phyloP scores from a whole-genome alignment of 2,888 invertebrate species.

The Pegoplata infirma region DNA sequence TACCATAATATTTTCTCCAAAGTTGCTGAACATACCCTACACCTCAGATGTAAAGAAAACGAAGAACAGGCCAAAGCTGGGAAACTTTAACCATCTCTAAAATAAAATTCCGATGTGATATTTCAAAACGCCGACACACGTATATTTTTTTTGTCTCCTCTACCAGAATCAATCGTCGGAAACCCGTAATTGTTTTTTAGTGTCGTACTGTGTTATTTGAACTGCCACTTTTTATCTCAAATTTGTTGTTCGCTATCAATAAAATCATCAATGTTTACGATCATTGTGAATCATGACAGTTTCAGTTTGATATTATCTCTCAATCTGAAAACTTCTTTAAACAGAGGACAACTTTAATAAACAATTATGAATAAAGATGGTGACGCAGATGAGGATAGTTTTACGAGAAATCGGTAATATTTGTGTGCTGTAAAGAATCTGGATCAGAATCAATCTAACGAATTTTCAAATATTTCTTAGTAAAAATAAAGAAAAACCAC shows the following conservation, averaged over 20 bases:
- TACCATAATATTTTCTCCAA: too few relatives aligned
- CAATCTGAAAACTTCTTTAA: conserved; percentile 21
- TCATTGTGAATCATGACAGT: conserved; percentile 30
- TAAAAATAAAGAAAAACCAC: conserved; percentile 72
- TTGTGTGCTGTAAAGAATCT: not conserved
- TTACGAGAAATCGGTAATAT: conserved; percentile 54
- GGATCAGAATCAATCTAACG: not conserved
- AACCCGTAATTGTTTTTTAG: too few relatives aligned
- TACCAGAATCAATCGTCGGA: too few relatives aligned
- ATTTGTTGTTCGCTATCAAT: conserved; percentile 17
- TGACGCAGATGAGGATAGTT: conserved; percentile 50
- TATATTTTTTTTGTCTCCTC: too few relatives aligned
- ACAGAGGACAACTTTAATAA: not conserved
- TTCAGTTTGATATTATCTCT: conserved; percentile 46
- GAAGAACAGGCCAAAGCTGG: too few relatives aligned
- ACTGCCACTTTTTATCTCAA: too few relatives aligned
- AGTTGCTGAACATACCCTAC: too few relatives aligned
- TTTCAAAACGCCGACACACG: too few relatives aligned
- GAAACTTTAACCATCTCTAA: too few relatives aligned
- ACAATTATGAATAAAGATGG: conserved; percentile 13
- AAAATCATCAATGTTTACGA: conserved; percentile 33
- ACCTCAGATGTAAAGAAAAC: too few relatives aligned
- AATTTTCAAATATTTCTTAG: conserved; percentile 45
- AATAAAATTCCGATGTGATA: too few relatives aligned
- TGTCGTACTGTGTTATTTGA: too few relatives aligned